Base-by-base conservation (phyloP, 2,888 invertebrate species). In the Sinhomidia bicolor region DNA sequence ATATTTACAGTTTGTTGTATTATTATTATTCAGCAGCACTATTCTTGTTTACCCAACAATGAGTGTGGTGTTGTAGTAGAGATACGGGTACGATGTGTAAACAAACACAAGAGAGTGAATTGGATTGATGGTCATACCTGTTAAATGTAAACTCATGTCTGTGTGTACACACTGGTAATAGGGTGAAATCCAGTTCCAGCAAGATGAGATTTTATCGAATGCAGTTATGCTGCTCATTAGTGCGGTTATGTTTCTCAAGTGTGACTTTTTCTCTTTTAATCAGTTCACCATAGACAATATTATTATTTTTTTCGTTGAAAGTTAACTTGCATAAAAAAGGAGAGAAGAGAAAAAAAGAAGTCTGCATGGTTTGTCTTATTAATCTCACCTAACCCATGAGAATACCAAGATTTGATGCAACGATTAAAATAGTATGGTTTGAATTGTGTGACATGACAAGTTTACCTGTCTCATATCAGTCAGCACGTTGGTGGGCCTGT, bases 401-500 rank as follows among this genome's bases (percentile, higher is more conserved):
- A 36, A 80, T 20, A 62, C 41, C 20, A 81, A 62, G 82, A 82
- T 82, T 65, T 20, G 17, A 62, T 20, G 32, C 29, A 20, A 62
- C 17, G 78, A 85, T 79, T 85, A 85, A 54, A 36, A 20, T 20
- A 47, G 65, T 23, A 51, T 41, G 26, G 6, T 68, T 86, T 86
- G 51, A 80, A 26, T 86, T 74, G 74, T 76, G 74, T 87, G 76
- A 82, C 71, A 87, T 51, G 87, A 29, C 36, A n/a, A 41, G 74
- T 62, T 81, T 60, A 60, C 86, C 57, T 82, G 76, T 88, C 65
- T 83, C 83, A 65, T 87, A 87, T 88, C 88, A 83, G 88, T 78
- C 65, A 76, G 62, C 29, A 68, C 78, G 82, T 68, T 88, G 88
- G 88, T 88, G 88, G 88, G 62, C 83, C 78, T 83, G 83, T 17